Evolutionary conservation across 2,113 vertebrate genomes (phyloP).

Genomic region (Lampris incognitus): DNA sequence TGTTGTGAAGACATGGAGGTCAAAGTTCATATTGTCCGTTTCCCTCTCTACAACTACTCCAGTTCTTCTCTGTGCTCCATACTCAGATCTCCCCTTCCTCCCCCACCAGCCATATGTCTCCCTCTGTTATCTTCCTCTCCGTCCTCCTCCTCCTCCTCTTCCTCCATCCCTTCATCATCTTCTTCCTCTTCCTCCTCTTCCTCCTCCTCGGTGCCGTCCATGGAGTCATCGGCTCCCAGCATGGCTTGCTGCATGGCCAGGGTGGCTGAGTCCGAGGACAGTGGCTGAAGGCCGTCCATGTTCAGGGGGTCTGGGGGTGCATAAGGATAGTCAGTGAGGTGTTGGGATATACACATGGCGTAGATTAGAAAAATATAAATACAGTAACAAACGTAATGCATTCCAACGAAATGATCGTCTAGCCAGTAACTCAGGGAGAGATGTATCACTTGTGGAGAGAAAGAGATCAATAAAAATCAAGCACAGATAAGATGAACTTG

Average conservation of each 20-base stretch:
- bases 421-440: too few relatives aligned
- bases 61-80: conserved; percentile 95
- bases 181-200: conserved; percentile 88
- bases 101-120: conserved; percentile 83
- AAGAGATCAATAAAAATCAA: too few relatives aligned
- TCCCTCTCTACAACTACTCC: conserved; percentile 77
- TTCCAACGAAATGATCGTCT: too few relatives aligned
- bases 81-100: conserved; percentile 85
- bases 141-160: conserved; percentile 82
- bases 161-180: conserved; percentile 87
- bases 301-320: conserved; percentile 86
- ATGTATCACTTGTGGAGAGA: too few relatives aligned
- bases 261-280: conserved; percentile 94
- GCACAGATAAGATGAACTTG: neutral
- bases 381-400: too few relatives aligned
- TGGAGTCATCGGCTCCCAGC: conserved; percentile 93
- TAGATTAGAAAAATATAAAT: neutral
- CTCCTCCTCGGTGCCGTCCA: conserved; percentile 93
- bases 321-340: neutral
- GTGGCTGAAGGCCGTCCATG: conserved; percentile 93
- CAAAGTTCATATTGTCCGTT: conserved; percentile 31
- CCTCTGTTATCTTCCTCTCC: conserved; percentile 86
- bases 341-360: neutral
- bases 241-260: conserved; percentile 98
- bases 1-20: conserved; percentile 25